A percentile compares a stretch with the other conserved stretches of the same genome.
Conservation (phyloP, 1,140 invertebrate species). For the Ceratosolen solmsi region DNA sequence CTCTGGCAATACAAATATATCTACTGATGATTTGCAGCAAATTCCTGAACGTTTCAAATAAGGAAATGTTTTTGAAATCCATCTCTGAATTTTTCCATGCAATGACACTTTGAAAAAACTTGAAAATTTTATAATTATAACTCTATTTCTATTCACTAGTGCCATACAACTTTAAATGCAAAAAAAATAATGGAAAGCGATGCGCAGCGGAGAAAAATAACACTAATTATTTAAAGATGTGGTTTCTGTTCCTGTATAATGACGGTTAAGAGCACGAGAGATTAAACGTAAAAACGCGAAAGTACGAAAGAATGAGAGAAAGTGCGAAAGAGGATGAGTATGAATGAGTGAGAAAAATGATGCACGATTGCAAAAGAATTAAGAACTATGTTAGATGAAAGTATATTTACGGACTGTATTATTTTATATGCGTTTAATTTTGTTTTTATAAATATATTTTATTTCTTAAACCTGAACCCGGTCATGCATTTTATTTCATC, state of each 20-base stretch:
- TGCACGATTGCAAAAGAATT: slow-evolving; percentile 21
- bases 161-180: slow-evolving; percentile 62
- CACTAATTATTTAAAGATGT: slow-evolving; percentile 59
- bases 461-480: slow-evolving; percentile 64
- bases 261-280: slow-evolving; percentile 53
- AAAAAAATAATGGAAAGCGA: slow-evolving; percentile 28
- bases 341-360: neutral
- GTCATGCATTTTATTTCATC: slow-evolving; percentile 45
- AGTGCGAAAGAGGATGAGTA: neutral
- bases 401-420: slow-evolving; percentile 67
- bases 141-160: slow-evolving; percentile 60
- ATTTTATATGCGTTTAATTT: slow-evolving; percentile 70
- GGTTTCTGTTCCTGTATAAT: slow-evolving; percentile 66
- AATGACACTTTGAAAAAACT: neutral
- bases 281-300: slow-evolving; percentile 41
- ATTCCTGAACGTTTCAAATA: neutral
- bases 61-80: neutral
- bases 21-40: neutral
- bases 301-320: slow-evolving; percentile 11
- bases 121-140: no score
- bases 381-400: slow-evolving; percentile 50
- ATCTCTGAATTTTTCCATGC: neutral
- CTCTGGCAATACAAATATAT: neutral
- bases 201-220: slow-evolving; percentile 53
- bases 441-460: slow-evolving; percentile 74